phyloP scores from a whole-genome alignment of 2,888 invertebrate species.

The Amiota communis region DNA sequence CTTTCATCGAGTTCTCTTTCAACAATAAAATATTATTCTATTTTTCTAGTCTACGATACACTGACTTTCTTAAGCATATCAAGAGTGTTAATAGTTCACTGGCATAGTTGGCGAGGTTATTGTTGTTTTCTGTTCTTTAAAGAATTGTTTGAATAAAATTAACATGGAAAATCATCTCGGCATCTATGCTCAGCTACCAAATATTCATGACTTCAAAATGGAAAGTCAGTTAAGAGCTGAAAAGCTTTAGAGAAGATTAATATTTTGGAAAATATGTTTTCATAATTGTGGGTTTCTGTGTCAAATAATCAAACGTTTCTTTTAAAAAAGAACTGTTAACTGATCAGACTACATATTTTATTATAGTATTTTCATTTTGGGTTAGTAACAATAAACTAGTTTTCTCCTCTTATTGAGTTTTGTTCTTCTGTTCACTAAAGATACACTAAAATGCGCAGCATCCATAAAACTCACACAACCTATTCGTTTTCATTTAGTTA shows the following conservation, averaged over 20 bases:
- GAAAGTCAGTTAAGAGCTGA: constrained; percentile 16
- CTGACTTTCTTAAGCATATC: too few relatives aligned
- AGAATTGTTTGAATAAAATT: constrained; percentile 44
- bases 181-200: constrained; percentile 15
- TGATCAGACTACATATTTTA: not conserved
- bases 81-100: not conserved
- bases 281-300: constrained; percentile 24
- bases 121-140: not conserved
- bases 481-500: too few relatives aligned
- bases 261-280: constrained; percentile 12
- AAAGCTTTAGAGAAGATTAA: not conserved
- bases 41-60: not conserved
- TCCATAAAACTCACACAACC: too few relatives aligned
- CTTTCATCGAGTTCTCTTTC: constrained; percentile 20
- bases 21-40: constrained; percentile 18
- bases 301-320: not conserved
- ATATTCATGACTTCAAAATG: not conserved
- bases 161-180: constrained; percentile 45
- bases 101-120: not conserved
- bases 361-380: not conserved
- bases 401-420: too few relatives aligned
- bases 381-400: too few relatives aligned
- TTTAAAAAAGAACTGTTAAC: not conserved
- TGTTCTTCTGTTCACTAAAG: too few relatives aligned
- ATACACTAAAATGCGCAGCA: too few relatives aligned